These are phyloP conservation scores for Microplitis deprimator DNA, from an alignment of 2,888 invertebrate species.

Conservation along the genomic window DNA sequence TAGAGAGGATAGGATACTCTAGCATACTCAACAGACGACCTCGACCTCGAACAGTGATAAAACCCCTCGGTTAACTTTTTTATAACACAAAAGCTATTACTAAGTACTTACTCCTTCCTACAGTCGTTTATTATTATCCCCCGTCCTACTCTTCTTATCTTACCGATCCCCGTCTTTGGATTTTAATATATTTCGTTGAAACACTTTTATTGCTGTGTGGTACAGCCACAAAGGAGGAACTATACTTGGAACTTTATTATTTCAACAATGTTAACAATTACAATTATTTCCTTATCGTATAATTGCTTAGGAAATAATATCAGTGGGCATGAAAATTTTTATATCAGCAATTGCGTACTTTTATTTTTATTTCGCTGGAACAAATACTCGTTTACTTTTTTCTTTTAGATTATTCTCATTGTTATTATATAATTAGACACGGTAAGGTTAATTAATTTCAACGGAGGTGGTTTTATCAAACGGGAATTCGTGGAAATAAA, in stretches of 20 bases:
- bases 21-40: constrained; percentile 7
- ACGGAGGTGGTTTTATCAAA: background rate
- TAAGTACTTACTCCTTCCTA: background rate
- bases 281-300: constrained; percentile 1
- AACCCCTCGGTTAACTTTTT: background rate
- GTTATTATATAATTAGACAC: background rate
- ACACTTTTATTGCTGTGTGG: background rate
- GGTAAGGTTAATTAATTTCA: background rate
- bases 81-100: constrained; percentile 1
- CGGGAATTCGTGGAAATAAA: background rate
- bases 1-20: background rate
- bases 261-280: background rate
- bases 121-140: background rate
- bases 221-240: background rate
- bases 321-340: background rate
- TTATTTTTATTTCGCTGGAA: background rate
- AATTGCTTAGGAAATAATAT: background rate
- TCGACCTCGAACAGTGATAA: constrained; percentile 24
- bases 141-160: background rate
- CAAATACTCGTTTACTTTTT: background rate
- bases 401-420: background rate
- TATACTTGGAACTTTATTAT: background rate
- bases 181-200: constrained; percentile 1
- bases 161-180: background rate
- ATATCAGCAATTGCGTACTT: background rate